phyloP scores from a whole-genome alignment of 2,888 invertebrate genomes.

The Prosopocoilus inquinatus region DNA sequence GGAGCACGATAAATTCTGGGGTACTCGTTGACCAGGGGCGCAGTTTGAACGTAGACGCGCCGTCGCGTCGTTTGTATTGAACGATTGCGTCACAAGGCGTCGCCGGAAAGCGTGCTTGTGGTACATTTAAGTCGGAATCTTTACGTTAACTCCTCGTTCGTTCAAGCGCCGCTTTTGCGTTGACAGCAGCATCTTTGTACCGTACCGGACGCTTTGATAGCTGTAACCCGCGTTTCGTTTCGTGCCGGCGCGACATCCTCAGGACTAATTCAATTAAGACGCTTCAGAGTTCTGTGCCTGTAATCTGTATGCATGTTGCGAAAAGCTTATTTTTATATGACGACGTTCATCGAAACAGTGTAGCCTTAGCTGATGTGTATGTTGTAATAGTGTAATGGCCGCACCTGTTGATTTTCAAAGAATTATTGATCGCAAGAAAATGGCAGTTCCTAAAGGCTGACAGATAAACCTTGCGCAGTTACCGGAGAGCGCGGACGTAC shows the following conservation, averaged over 20 bases:
- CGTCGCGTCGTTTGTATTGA: conserved; percentile 51
- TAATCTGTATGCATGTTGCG: not conserved
- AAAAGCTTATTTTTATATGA: not conserved
- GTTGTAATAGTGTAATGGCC: too few species aligned
- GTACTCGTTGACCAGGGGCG: conserved; percentile 7
- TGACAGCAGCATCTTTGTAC: not conserved
- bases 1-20: conserved; percentile 3
- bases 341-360: not conserved
- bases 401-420: too few species aligned
- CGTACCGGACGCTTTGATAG: not conserved
- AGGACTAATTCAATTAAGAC: not conserved
- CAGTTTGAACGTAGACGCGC: conserved; percentile 40
- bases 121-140: conserved; percentile 16
- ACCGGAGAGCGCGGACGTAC: too few species aligned
- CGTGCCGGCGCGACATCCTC: not conserved
- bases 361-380: too few species aligned
- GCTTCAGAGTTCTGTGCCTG: conserved; percentile 10
- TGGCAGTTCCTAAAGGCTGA: too few species aligned
- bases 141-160: conserved; percentile 16
- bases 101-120: conserved; percentile 39
- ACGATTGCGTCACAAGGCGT: conserved; percentile 51
- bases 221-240: not conserved
- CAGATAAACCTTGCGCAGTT: too few species aligned
- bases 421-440: too few species aligned
- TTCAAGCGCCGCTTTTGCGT: conserved; percentile 2